These are phyloP conservation scores for Cliona cf. orientalis DNA, from an alignment of 37 sponge, comb jelly and placozoan genomes.

Conservation along the genomic window DNA sequence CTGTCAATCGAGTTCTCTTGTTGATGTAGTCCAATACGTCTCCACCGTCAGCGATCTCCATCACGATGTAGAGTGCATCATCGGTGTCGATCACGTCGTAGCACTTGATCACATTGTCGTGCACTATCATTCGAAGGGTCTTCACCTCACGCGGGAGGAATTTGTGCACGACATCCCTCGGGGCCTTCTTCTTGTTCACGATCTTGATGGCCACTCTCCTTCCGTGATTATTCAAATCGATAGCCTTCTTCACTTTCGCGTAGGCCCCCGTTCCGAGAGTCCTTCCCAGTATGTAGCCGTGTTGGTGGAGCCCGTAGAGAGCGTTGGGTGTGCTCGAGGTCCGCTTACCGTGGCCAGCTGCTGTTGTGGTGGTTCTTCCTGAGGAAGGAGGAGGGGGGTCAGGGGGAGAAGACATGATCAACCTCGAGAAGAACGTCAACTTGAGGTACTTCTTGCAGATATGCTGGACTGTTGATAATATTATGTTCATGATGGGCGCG, in stretches of 20 bases:
- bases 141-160: constrained; percentile 94
- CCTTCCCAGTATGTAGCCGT: constrained; percentile 67
- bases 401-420: too few relatives aligned
- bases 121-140: constrained; percentile 46
- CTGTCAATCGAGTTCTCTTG: constrained; percentile 64
- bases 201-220: constrained; percentile 90
- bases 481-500: too few relatives aligned
- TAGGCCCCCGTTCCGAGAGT: constrained; percentile 93
- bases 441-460: too few relatives aligned
- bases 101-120: constrained; percentile 75
- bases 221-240: constrained; percentile 47
- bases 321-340: constrained; percentile 10
- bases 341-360: not conserved
- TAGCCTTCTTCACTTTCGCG: constrained; percentile 88
- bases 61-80: constrained; percentile 76
- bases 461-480: too few relatives aligned
- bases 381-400: too few relatives aligned
- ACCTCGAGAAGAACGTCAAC: too few relatives aligned
- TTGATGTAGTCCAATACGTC: constrained; percentile 95
- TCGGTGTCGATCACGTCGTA: constrained; percentile 84
- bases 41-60: constrained; percentile 92
- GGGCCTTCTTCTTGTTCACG: constrained; percentile 80
- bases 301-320: constrained; percentile 38
- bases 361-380: not conserved
- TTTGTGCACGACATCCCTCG: constrained; percentile 81